Conservation (phyloP, 2,113 vertebrate species). For the Bolborhynchus lineola region DNA sequence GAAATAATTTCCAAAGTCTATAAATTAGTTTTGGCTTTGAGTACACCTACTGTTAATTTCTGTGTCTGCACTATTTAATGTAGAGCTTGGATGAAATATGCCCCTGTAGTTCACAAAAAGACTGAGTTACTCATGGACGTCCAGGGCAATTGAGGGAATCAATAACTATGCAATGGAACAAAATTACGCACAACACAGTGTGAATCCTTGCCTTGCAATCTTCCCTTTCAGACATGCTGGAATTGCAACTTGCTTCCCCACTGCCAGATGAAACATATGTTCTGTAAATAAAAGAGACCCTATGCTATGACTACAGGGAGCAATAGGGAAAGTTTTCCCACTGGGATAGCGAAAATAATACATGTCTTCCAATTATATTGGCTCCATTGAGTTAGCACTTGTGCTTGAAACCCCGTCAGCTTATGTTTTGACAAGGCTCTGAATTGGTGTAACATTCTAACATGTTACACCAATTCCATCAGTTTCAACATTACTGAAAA, state of each 20-base stretch:
- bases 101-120: neutral
- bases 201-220: neutral
- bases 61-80: neutral
- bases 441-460: too few species aligned
- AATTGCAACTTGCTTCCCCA: neutral
- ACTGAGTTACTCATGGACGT: constrained; percentile 18
- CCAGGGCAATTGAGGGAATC: neutral
- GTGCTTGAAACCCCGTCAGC: neutral
- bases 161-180: neutral
- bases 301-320: neutral
- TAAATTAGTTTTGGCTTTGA: constrained; percentile 44
- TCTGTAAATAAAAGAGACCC: constrained; percentile 15
- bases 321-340: neutral
- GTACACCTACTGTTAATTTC: neutral
- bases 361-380: neutral
- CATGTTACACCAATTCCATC: neutral
- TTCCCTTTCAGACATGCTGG: neutral
- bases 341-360: neutral
- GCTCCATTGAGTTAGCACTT: neutral
- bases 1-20: constrained; percentile 32
- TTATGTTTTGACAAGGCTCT: neutral
- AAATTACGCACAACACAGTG: neutral
- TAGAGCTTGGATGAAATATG: constrained; percentile 11
- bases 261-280: neutral
- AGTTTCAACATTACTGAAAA: neutral